These are phyloP conservation scores for Muricea muricata DNA, from an alignment of 92 coral and sea anemone genomes.

Conservation along the genomic window DNA sequence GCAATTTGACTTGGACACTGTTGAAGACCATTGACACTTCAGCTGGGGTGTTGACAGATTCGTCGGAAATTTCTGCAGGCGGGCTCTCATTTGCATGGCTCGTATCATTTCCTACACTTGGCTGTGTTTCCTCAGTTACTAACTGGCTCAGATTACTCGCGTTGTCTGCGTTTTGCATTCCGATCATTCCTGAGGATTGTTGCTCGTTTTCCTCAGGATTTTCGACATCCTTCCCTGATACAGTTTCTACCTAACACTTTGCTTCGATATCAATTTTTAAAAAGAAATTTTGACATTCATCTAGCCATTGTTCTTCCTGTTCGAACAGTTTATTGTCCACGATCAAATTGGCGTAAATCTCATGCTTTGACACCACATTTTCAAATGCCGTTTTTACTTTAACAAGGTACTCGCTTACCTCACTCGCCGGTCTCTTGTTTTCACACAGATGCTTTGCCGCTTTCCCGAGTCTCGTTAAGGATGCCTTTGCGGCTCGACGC, in stretches of 20 bases:
- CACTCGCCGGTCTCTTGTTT: no score
- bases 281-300: no score
- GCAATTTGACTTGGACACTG: constrained; percentile 10
- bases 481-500: constrained; percentile 55
- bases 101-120: constrained; percentile 5
- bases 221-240: constrained; percentile 5
- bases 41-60: not conserved
- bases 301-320: constrained; percentile 60
- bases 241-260: constrained; percentile 46
- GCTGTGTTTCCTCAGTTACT: not conserved
- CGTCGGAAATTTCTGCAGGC: not conserved
- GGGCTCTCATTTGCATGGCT: not conserved
- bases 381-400: constrained; percentile 60
- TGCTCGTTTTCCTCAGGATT: constrained; percentile 1
- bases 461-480: no score
- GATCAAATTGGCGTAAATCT: constrained; percentile 52
- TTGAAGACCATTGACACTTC: not conserved
- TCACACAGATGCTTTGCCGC: no score
- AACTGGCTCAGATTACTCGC: constrained; percentile 9
- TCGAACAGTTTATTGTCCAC: constrained; percentile 50
- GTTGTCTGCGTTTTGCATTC: constrained; percentile 20
- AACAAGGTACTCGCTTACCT: constrained; percentile 64
- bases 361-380: constrained; percentile 58
- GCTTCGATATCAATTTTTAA: constrained; percentile 57
- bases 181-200: constrained; percentile 23